Evolutionary conservation across 2,797 vertebrate species (phyloP), one percentile per base, ranked within the genome.

Genomic region (Novumbra hubbsi): DNA sequence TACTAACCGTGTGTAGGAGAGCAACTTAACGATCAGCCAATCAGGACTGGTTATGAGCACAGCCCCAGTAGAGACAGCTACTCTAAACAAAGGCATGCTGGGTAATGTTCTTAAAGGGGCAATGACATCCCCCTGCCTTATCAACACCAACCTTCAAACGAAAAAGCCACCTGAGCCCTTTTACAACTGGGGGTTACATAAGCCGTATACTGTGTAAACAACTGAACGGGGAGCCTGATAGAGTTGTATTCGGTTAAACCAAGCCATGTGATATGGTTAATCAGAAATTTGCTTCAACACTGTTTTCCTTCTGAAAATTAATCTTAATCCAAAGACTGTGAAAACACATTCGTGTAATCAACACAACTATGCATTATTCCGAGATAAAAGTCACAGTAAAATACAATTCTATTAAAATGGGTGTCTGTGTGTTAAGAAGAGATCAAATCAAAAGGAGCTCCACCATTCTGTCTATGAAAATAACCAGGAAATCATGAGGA

Each of bases 61-160:
- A 88, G 87, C 86, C 76, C 78, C 8, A 38, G 34, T 7, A 38
- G 34, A 38, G 34, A 38, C 57, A 60, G 83, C 84, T 87, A 88
- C 89, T 88, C 75, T 71, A 75, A 79, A 76, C 82, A 77, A 76
- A 70, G 86, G 92, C 74, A 93, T 92, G 89, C 75, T 94, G 94
- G 94, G 94, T 93, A 90, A 71, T 60, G 78, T 76, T 91, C 89
- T 94, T 94, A 93, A 94, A 94, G 90, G 79, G 81, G 84, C 88
- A 90, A 88, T 24, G 5, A 9, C 21, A 63, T 28, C 27, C 15
- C 70, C 71, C 74, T 64, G 11, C 0, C 78, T 74, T 70, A 57
- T 79, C 66, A 65, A 66, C 81, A 74, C 9, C 65, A 8, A 75
- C 75, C 83, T 80, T 77, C 62, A 68, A 65, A 69, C 78, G 83